Base-by-base conservation (phyloP, 2,113 vertebrate genomes). In the Brienomyrus longianalis region DNA sequence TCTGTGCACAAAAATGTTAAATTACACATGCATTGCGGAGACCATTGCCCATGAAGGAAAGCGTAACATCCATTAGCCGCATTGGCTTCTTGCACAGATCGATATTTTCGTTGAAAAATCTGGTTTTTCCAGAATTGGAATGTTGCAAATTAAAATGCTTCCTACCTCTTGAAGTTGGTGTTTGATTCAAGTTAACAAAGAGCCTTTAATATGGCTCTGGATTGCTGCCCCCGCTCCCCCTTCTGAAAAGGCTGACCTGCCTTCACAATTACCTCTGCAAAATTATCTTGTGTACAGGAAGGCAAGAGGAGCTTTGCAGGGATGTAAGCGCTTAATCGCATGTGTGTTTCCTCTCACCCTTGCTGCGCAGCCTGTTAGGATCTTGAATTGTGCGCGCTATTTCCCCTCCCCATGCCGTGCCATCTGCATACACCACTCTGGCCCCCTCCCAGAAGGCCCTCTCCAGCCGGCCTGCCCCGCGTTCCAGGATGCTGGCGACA, bases 1-100 rank as follows among this genome's bases (percentile, higher is more conserved):
- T 92, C 89, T 92, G 92, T 89, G 95, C 94, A 94, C 94, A 93
- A 95, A 95, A 93, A 95, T 94, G 6, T 56, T 93, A 95, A 96
- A 96, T 95, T 93, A 13, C 85, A 56, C 17, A 4, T 93, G 94
- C 91, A 92, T 94, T 92, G 86, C 92, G 94, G 93, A 94, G 94
- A 96, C 96, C 94, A 94, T 93, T 95, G 92, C 93, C 91, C 93
- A 95, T 93, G 95, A 95, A 95, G 94, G 93, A 95, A 95, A 95
- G 93, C 93, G 94, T 94, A 94, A 95, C 93, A 93, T 95, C 95
- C 94, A 96, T 96, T 96, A 96, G 94, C 91, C 92, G 27, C 91
- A 95, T 95, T 95, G 91, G 11, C 94, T 95, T 95, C 93, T 95
- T 94, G 89, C 31, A 94, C 92, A 94, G 94, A 93, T 91, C 91